These are phyloP conservation scores for Myopa testacea DNA, from an alignment of 2,888 invertebrate genomes.

Conservation along the genomic window DNA sequence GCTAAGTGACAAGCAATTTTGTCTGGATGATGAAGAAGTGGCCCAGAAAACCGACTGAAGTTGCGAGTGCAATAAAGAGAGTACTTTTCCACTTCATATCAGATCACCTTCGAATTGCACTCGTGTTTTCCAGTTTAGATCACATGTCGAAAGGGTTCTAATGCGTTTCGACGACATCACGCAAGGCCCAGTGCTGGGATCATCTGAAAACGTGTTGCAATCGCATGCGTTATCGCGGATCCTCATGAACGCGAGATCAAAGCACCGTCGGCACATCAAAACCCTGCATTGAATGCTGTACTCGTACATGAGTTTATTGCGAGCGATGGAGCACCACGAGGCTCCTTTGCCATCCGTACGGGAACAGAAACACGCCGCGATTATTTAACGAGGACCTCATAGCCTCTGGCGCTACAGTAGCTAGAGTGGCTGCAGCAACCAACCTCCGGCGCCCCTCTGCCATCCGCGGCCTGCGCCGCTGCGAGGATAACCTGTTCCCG, in stretches of 20 bases:
- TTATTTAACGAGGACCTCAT: constrained; percentile 15
- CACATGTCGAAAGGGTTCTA: too few species aligned
- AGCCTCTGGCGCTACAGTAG: constrained; percentile 10
- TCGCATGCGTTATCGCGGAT: constrained; percentile 2
- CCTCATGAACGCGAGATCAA: background rate
- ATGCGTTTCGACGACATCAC: too few species aligned
- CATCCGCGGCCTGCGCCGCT: background rate
- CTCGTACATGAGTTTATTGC: background rate
- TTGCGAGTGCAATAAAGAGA: background rate
- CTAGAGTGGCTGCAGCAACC: background rate
- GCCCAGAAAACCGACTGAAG: too few species aligned
- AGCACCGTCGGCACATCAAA: constrained; percentile 6
- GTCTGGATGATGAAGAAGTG: background rate
- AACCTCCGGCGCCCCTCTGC: background rate
- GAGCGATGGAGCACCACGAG: background rate
- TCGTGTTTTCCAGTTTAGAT: too few species aligned
- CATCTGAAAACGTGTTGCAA: too few species aligned
- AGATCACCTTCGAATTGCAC: too few species aligned
- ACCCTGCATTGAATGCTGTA: background rate
- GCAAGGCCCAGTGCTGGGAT: background rate
- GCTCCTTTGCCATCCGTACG: background rate
- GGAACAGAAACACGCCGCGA: background rate
- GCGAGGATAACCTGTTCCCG: background rate
- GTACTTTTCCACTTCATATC: too few species aligned
- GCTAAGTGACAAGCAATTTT: background rate